A percentile compares a stretch with the other conserved stretches of the same genome.
Conservation (phyloP, 2,888 invertebrate species). For the Phaonia tiefii region DNA sequence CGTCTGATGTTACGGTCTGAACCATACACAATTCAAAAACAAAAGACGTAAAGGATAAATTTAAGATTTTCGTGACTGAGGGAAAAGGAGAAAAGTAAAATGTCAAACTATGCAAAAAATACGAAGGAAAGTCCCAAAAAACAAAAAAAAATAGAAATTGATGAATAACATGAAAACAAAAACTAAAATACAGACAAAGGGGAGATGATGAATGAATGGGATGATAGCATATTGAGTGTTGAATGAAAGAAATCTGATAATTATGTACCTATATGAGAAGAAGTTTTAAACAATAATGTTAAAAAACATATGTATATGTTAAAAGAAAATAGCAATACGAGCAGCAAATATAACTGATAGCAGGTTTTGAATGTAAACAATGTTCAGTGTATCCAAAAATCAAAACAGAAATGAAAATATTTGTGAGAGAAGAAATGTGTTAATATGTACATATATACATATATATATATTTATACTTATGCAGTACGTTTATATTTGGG, state of each 20-base stretch:
- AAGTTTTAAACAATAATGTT: background rate
- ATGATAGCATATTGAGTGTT: background rate
- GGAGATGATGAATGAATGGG: background rate
- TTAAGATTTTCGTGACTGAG: slow-evolving; percentile 44
- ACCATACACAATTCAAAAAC: slow-evolving; percentile 5
- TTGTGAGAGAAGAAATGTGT: no score
- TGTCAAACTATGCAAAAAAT: slow-evolving; percentile 59
- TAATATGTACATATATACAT: no score
- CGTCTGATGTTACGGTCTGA: no score
- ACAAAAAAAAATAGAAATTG: background rate
- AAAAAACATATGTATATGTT: slow-evolving; percentile 26
- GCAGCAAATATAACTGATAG: background rate
- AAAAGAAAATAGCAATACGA: background rate
- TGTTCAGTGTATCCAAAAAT: no score
- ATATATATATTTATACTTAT: no score
- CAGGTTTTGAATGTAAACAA: background rate
- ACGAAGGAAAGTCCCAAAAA: slow-evolving; percentile 17
- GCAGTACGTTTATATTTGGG: no score
- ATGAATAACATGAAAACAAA: slow-evolving; percentile 44
- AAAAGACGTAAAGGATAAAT: slow-evolving; percentile 32
- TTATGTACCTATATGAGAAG: background rate
- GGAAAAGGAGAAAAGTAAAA: slow-evolving; percentile 50
- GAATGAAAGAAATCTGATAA: background rate
- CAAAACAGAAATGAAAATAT: no score
- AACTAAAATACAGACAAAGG: slow-evolving; percentile 26